These are phyloP conservation scores for Alfaro cultratus DNA, from an alignment of 2,797 vertebrate species.

Conservation along the genomic window DNA sequence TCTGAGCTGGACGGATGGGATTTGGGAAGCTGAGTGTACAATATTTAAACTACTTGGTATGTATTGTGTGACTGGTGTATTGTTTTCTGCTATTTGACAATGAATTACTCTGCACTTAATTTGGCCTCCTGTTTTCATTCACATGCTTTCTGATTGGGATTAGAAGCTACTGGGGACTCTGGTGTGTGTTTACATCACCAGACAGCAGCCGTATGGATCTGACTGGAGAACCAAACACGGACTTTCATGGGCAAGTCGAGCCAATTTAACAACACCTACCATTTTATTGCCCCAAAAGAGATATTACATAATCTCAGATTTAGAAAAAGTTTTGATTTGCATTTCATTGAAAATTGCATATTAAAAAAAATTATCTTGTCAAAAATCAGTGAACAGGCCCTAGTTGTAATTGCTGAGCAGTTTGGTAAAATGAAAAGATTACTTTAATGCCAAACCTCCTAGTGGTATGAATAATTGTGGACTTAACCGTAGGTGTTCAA, in stretches of 20 bases:
- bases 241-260: not conserved
- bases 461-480: not conserved
- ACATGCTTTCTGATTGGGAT: not conserved
- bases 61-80: conserved; percentile 50
- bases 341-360: not conserved
- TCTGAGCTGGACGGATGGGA: conserved; percentile 22
- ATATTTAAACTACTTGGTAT: conserved; percentile 66
- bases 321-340: not conserved
- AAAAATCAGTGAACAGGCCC: not conserved
- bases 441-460: not conserved
- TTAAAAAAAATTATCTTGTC: not conserved
- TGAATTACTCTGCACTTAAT: conserved; percentile 73
- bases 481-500: not conserved
- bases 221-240: not conserved
- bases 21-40: conserved; percentile 50
- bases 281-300: not conserved
- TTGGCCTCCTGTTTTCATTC: conserved; percentile 25
- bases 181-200: not conserved
- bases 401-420: not conserved
- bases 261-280: not conserved
- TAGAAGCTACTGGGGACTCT: not conserved
- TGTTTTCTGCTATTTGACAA: conserved; percentile 73
- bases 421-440: not conserved
- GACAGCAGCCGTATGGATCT: not conserved
- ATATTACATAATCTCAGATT: no score